A percentile compares a stretch with the other conserved stretches of the same genome.
Conservation (phyloP, 2,797 vertebrate genomes). For the Brotula barbata region DNA sequence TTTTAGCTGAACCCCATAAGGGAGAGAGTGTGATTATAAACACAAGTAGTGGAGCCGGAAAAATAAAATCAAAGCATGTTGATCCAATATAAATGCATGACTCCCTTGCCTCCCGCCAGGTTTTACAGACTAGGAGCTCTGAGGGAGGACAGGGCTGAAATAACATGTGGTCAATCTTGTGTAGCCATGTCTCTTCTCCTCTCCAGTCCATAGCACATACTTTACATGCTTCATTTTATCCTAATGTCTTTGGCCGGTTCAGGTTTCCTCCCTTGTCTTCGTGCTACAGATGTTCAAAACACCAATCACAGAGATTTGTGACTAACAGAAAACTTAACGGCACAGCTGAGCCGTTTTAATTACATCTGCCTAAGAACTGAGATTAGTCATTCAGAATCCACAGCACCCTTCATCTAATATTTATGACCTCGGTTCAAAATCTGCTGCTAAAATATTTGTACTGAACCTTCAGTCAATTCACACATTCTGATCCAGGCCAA, state of each 20-base stretch:
- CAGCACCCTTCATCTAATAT: conserved; percentile 53
- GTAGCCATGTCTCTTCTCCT: conserved; percentile 43
- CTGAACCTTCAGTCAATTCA: conserved; percentile 60
- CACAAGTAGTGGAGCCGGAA: conserved; percentile 53
- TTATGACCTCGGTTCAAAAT: conserved; percentile 57
- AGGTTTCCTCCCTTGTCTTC: conserved; percentile 28
- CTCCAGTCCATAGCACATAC: conserved; percentile 53
- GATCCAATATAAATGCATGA: conserved; percentile 76
- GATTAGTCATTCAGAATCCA: conserved; percentile 43
- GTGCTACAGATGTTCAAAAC: conserved; percentile 30
- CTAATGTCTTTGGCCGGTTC: conserved; percentile 37
- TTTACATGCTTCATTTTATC: conserved; percentile 61
- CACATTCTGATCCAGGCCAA: conserved; percentile 32
- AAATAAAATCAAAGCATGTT: conserved; percentile 69
- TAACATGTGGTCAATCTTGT: conserved; percentile 67
- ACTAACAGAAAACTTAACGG: conserved; percentile 40
- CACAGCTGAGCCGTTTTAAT: conserved; percentile 27
- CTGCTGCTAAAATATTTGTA: conserved; percentile 48
- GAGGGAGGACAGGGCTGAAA: conserved; percentile 60
- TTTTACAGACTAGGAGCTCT: conserved; percentile 61
- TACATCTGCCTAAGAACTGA: conserved; percentile 21
- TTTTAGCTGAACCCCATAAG: conserved; percentile 66
- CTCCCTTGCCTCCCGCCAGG: conserved; percentile 69
- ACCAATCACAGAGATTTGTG: conserved; percentile 33
- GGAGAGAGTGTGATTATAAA: conserved; percentile 66